Conservation (phyloP, 2,113 vertebrate species). For the Oncorhynchus keta region DNA sequence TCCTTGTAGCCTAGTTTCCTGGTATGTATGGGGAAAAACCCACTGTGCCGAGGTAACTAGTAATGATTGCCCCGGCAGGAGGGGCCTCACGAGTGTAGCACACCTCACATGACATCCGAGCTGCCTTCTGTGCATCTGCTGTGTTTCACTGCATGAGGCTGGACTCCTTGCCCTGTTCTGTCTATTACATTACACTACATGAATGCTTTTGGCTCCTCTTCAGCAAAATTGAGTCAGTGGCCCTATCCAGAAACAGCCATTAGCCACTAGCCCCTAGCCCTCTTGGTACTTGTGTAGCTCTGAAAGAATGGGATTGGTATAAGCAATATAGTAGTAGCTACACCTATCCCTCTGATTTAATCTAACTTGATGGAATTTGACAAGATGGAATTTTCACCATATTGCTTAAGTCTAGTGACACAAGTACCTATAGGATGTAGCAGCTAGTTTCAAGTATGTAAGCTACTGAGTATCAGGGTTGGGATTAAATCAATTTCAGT, state of each 20-base stretch:
- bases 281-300: no score
- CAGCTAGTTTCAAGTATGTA: no score
- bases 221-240: not conserved
- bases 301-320: no score
- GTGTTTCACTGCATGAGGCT: not conserved
- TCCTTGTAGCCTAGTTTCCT: not conserved
- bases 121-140: conserved; percentile 9
- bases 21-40: not conserved
- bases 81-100: not conserved
- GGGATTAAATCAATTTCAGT: no score
- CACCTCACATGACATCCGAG: conserved; percentile 10
- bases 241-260: not conserved
- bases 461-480: no score
- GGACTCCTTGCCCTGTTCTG: not conserved
- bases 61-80: not conserved
- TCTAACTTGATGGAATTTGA: not conserved
- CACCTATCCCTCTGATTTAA: not conserved
- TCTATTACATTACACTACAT: not conserved
- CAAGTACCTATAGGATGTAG: no score
- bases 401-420: no score
- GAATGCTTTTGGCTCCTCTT: not conserved
- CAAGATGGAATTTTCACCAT: no score
- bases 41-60: conserved; percentile 5
- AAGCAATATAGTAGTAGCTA: no score
- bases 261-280: no score